Evolutionary conservation across 92 coral and sea anemone genomes (phyloP).

Genomic region (Montipora capitata): DNA sequence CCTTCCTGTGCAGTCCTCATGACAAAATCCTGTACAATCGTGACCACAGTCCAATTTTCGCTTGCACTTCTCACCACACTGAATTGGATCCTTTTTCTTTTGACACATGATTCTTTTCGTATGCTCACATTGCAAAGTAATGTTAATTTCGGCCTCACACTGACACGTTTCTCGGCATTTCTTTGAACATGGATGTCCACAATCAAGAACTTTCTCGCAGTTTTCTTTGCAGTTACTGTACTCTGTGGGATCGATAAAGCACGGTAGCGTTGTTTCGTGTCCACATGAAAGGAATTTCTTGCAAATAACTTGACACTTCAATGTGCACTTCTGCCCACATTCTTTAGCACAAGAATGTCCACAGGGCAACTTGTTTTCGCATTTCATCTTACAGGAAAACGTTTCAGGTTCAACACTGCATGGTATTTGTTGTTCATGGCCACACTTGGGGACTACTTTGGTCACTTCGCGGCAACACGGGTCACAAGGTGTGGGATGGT

Average conservation of each 20-base stretch:
- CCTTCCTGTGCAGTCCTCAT: not conserved
- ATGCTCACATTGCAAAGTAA: conserved; percentile 7
- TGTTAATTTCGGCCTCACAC: conserved; percentile 9
- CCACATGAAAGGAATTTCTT: conserved; percentile 60
- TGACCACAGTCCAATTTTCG: conserved; percentile 20
- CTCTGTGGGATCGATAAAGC: conserved; percentile 32
- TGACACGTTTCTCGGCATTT: conserved; percentile 34
- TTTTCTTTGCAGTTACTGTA: not conserved
- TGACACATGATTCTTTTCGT: not conserved
- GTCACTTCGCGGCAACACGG: not conserved
- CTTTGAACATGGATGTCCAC: conserved; percentile 80
- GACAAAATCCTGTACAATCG: conserved; percentile 32
- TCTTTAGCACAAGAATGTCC: not conserved
- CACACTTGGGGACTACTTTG: conserved; percentile 31
- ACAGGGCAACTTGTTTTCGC: conserved; percentile 15
- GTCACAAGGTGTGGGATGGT: conserved; percentile 9
- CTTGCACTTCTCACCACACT: not conserved
- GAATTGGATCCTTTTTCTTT: not conserved
- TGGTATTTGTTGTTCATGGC: conserved; percentile 19
- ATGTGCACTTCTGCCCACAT: conserved; percentile 31
- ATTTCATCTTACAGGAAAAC: not conserved
- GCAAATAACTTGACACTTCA: conserved; percentile 37
- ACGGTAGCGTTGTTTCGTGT: conserved; percentile 34
- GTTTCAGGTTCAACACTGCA: conserved; percentile 14
- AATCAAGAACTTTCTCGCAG: conserved; percentile 13